Base-by-base conservation (phyloP, 1,140 invertebrate genomes). In the Venustaconcha ellipsiformis region DNA sequence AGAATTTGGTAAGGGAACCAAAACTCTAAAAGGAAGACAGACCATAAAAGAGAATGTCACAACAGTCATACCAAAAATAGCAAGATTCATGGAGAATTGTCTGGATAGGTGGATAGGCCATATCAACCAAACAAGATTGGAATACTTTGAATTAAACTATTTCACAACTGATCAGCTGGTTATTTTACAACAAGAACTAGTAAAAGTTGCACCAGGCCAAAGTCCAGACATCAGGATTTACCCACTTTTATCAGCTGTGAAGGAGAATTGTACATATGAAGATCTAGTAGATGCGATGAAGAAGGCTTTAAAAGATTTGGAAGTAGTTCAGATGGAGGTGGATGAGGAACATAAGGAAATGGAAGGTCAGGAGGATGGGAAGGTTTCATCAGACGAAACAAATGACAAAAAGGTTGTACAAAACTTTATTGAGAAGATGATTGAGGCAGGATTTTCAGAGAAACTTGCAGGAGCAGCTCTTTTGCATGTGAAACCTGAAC, bases 111-210 rank as follows among this genome's bases (percentile, higher is more conserved):
- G 87, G 87, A 18, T 82, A 56, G 13, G 81, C 17, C 80, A 87
- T 66, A 80, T 87, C 17, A 74, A 76, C 20, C 23, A 74, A 2
- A 82, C 83, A 70, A 68, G 87, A 20, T 55, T 72, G 14, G 65
- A 87, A 72, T 87, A 81, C 67, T 72, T 71, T n/a, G 65, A 80
- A 17, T 73, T 88, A 65, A 88, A 88, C 62, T 78, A 80, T 68
- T 87, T 81, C 76, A 88, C 82, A 57, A 84, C 82, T 55, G 80
- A 83, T 48, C 86, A 88, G 75, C 72, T 86, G 64, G 85, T 88
- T 6, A 81, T 87, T 37, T 80, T 88, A 18, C 80, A 85, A 68
- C 69, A 76, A 70, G 81, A 86, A 37, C 70, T 88, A 18, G 80
- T 83, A 14, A 80, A 80, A 68, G 58, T 80, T 14, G 78, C 74